Evolutionary conservation across 2,113 vertebrate species (phyloP).

Genomic region (Sciurus niger): DNA sequence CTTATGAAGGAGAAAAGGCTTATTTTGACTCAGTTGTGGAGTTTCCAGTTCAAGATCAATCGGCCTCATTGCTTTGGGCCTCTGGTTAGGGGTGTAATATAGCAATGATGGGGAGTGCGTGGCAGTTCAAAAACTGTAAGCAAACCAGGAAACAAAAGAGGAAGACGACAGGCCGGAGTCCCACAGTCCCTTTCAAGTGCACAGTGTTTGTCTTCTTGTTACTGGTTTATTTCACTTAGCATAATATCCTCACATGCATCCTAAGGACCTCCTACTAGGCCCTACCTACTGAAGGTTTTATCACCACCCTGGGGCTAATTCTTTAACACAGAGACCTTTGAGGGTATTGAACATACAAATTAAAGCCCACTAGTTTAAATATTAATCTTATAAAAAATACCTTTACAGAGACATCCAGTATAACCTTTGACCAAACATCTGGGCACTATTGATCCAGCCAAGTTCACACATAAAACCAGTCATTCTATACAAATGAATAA

Average conservation of each 20-base stretch:
- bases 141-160: background rate
- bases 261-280: background rate
- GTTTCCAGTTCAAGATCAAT: too few species aligned
- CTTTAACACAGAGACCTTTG: background rate
- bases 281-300: background rate
- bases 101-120: background rate
- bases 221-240: too few species aligned
- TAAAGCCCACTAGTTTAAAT: background rate
- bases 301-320: too few species aligned
- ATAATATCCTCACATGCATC: background rate
- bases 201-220: too few species aligned
- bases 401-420: background rate
- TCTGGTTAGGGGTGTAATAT: background rate
- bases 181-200: background rate
- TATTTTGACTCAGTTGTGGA: too few species aligned
- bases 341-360: too few species aligned
- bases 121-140: background rate
- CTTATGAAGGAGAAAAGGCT: too few species aligned
- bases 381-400: background rate
- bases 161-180: background rate
- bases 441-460: background rate
- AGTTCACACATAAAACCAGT: background rate
- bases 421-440: constrained; percentile 6
- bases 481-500: background rate
- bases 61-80: background rate